Conservation (phyloP, 2,797 vertebrate species). For the Muraenolepis orangiensis region DNA sequence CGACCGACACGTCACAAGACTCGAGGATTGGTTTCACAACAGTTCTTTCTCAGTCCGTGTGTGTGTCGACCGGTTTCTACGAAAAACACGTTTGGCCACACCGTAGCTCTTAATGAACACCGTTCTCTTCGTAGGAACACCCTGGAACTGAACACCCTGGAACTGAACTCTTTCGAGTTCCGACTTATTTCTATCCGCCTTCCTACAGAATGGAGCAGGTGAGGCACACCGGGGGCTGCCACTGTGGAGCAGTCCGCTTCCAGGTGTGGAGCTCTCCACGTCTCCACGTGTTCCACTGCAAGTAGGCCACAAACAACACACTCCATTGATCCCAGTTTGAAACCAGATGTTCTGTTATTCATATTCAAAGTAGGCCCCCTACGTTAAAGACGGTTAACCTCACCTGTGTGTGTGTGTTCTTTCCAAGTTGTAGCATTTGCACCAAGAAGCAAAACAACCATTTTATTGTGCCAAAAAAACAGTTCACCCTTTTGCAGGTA, state of each 20-base stretch:
- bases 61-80: no score
- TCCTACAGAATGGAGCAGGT: constrained; percentile 84
- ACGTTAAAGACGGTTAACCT: neutral
- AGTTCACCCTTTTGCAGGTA: constrained; percentile 90
- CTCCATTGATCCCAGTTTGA: neutral
- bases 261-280: constrained; percentile 84
- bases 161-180: no score
- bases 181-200: no score
- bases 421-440: constrained; percentile 90
- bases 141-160: no score
- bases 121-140: no score
- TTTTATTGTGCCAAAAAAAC: constrained; percentile 87
- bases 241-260: constrained; percentile 89
- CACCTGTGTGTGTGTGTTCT: neutral
- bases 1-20: no score
- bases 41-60: no score
- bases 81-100: no score
- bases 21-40: neutral
- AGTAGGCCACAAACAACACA: constrained; percentile 69
- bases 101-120: no score
- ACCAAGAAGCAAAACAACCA: constrained; percentile 94
- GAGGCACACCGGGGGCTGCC: constrained; percentile 89
- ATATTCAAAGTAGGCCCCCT: neutral
- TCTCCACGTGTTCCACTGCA: constrained; percentile 91
- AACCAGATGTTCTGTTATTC: neutral